phyloP scores from a whole-genome alignment of 2,797 vertebrate species.

The Synanceia verrucosa region DNA sequence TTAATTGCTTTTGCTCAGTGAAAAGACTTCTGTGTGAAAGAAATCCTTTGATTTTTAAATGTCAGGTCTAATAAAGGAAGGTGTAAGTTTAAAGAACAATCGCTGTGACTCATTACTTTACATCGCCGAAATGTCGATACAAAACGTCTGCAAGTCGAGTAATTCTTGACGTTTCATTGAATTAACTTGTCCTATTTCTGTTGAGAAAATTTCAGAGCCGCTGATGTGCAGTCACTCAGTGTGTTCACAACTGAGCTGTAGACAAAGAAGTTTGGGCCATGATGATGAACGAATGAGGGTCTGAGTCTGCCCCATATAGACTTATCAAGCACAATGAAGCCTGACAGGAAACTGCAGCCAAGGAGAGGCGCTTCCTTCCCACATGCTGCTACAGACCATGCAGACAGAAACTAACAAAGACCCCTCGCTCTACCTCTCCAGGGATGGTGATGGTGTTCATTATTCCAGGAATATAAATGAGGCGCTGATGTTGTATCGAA shows the following conservation, averaged over 20 bases:
- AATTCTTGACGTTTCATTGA: background rate
- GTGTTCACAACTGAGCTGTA: background rate
- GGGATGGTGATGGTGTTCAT: background rate
- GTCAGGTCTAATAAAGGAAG: constrained; percentile 24
- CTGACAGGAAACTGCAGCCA: constrained; percentile 9
- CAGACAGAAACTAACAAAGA: constrained; percentile 46
- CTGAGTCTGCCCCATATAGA: background rate
- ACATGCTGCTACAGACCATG: constrained; percentile 21
- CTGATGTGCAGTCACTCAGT: background rate
- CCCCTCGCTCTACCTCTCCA: background rate
- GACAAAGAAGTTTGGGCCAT: background rate
- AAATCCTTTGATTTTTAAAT: constrained; percentile 38
- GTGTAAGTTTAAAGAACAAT: constrained; percentile 29
- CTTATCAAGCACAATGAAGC: constrained; percentile 1
- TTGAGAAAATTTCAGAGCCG: background rate
- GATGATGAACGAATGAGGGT: background rate
- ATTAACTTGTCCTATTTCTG: background rate
- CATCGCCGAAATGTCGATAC: background rate
- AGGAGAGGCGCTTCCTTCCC: constrained; percentile 30
- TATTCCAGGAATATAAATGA: constrained; percentile 25
- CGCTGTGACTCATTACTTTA: constrained; percentile 21
- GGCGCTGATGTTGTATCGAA: background rate
- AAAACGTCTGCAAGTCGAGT: background rate
- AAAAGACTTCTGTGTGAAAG: constrained; percentile 30
- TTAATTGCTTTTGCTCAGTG: constrained; percentile 29